Conservation (phyloP, 64 coral and sea anemone genomes). For the Montipora efflorescens region DNA sequence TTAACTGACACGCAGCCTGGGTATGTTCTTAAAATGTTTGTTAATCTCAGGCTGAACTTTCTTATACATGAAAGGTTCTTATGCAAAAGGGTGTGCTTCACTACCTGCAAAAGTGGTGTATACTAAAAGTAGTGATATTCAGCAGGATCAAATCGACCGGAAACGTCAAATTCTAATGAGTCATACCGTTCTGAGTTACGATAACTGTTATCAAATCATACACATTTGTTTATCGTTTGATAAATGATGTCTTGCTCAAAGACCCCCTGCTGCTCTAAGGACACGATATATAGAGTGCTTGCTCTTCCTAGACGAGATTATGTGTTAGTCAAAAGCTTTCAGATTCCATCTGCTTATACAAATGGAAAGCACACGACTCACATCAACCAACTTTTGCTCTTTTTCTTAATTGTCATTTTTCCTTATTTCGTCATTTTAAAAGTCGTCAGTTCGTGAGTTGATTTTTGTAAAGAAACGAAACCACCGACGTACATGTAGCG, state of each 20-base stretch:
- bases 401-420: background rate
- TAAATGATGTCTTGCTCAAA: background rate
- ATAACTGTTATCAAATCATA: background rate
- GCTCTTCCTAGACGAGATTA: background rate
- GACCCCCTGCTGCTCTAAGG: background rate
- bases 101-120: too few species aligned
- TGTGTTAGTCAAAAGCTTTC: too few species aligned
- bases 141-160: background rate
- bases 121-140: background rate
- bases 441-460: too few species aligned
- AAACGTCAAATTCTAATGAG: background rate
- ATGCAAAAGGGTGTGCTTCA: too few species aligned
- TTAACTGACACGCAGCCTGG: too few species aligned
- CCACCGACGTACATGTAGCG: background rate
- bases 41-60: too few species aligned
- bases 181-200: background rate
- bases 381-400: background rate
- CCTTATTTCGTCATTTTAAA: background rate
- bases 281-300: too few species aligned
- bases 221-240: constrained; percentile 2
- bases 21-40: too few species aligned
- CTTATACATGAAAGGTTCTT: too few species aligned
- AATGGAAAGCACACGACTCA: background rate
- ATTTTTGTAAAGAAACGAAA: too few species aligned
- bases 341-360: too few species aligned